Evolutionary conservation across 2,113 vertebrate species (phyloP).

Genomic region (Nansenia antarctica): DNA sequence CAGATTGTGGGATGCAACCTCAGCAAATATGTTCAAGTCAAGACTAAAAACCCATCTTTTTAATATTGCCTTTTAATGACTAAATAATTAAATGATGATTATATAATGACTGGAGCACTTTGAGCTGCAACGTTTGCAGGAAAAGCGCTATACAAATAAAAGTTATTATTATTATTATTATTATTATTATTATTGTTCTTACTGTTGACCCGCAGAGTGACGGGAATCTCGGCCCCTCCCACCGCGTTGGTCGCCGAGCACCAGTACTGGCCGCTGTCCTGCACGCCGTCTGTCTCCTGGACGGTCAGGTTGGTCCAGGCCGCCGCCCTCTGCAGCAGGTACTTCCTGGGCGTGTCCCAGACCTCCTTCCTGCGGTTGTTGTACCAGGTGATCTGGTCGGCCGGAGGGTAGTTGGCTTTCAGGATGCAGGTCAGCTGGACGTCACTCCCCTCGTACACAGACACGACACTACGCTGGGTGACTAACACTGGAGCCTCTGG

Average conservation of each 20-base stretch:
- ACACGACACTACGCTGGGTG: slow-evolving; percentile 72
- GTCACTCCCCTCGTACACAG: slow-evolving; percentile 81
- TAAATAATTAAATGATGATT: too few relatives aligned
- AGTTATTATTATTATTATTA: too few relatives aligned
- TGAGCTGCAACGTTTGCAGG: too few relatives aligned
- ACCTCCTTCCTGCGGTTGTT: slow-evolving; percentile 75
- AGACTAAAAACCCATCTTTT: too few relatives aligned
- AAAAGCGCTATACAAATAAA: too few relatives aligned
- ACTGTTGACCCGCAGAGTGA: slow-evolving; percentile 75
- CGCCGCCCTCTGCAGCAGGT: slow-evolving; percentile 71
- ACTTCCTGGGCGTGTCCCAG: slow-evolving; percentile 65
- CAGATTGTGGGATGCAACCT: too few relatives aligned
- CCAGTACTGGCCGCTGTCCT: slow-evolving; percentile 80
- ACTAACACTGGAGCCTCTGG: slow-evolving; percentile 81
- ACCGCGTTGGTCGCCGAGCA: slow-evolving; percentile 82
- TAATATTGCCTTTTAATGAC: too few relatives aligned
- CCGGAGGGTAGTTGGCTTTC: slow-evolving; percentile 63
- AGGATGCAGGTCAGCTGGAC: slow-evolving; percentile 79
- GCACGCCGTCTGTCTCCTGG: slow-evolving; percentile 69
- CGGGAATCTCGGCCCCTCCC: slow-evolving; percentile 77
- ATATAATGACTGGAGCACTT: too few relatives aligned
- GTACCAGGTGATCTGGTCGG: slow-evolving; percentile 79
- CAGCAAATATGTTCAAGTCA: too few relatives aligned
- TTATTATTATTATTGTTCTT: background rate
- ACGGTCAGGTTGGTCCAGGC: slow-evolving; percentile 81